Evolutionary conservation across 2,888 invertebrate genomes (phyloP).

Genomic region (Drosophila fulvimacula): DNA sequence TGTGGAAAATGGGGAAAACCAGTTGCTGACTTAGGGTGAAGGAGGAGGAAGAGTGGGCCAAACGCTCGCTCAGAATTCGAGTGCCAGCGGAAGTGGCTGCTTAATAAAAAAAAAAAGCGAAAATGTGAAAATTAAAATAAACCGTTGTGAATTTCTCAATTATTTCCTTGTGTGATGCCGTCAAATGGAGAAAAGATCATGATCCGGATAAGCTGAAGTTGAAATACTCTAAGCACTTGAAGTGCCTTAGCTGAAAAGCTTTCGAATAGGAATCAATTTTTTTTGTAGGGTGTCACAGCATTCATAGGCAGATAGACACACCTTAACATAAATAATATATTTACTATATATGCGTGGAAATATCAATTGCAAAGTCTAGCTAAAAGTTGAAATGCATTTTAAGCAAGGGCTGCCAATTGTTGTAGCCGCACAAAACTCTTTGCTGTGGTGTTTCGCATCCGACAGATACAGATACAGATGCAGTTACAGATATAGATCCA

Average conservation of each 20-base stretch:
- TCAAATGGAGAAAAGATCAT: slow-evolving; percentile 34
- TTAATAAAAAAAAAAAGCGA: slow-evolving; percentile 45
- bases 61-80: slow-evolving; percentile 44
- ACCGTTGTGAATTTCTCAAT: slow-evolving; percentile 68
- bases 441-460: slow-evolving; percentile 37
- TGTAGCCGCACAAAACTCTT: slow-evolving; percentile 11
- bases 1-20: slow-evolving; percentile 39
- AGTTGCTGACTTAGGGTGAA: background rate
- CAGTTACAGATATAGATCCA: slow-evolving; percentile 9
- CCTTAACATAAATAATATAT: background rate
- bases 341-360: background rate
- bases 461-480: slow-evolving; percentile 37
- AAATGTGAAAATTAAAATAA: slow-evolving; percentile 14
- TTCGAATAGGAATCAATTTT: background rate
- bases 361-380: slow-evolving; percentile 8
- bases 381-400: slow-evolving; percentile 25
- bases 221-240: slow-evolving; percentile 27
- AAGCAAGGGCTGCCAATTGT: slow-evolving; percentile 21
- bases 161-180: slow-evolving; percentile 56
- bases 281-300: too few species aligned
- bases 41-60: slow-evolving; percentile 15
- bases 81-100: slow-evolving; percentile 74
- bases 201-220: slow-evolving; percentile 24
- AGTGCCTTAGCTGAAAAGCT: background rate
- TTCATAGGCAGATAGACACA: background rate